Conservation (phyloP, 1,140 invertebrate species). For the Agrilus planipennis region DNA sequence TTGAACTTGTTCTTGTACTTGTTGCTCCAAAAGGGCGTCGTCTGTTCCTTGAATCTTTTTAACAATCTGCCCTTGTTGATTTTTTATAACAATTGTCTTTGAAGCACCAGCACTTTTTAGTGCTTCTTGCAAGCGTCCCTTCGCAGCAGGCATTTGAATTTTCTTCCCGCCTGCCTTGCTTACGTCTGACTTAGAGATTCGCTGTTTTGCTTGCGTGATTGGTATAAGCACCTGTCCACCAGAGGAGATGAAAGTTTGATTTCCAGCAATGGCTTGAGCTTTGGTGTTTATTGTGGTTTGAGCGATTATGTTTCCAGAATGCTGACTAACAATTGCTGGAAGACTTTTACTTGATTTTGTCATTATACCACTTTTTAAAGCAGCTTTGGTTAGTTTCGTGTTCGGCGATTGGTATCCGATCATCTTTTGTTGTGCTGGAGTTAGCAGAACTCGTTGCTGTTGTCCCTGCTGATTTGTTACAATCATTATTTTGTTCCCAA, state of each 20-base stretch:
- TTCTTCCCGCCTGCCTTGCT: slow-evolving; percentile 6
- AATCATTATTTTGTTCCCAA: slow-evolving; percentile 43
- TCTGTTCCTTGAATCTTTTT: slow-evolving; percentile 22
- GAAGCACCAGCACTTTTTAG: slow-evolving; percentile 8
- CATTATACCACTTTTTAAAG: slow-evolving; percentile 21
- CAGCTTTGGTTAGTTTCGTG: slow-evolving; percentile 34
- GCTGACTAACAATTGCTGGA: slow-evolving; percentile 20
- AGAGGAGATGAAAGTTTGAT: slow-evolving; percentile 22
- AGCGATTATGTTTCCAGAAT: slow-evolving; percentile 27
- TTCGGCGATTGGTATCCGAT: slow-evolving; percentile 38
- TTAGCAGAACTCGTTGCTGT: slow-evolving; percentile 41
- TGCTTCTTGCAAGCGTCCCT: slow-evolving; percentile 8
- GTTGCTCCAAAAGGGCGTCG: slow-evolving; percentile 24
- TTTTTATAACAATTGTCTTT: slow-evolving; percentile 28
- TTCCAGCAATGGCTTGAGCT: slow-evolving; percentile 23
- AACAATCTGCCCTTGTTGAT: slow-evolving; percentile 27
- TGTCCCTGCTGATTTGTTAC: slow-evolving; percentile 45
- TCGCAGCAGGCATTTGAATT: slow-evolving; percentile 11
- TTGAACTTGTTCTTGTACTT: slow-evolving; percentile 30
- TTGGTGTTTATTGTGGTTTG: slow-evolving; percentile 39
- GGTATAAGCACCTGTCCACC: slow-evolving; percentile 38
- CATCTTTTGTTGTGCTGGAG: slow-evolving; percentile 44
- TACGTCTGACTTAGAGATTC: not conserved
- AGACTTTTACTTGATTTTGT: slow-evolving; percentile 2
- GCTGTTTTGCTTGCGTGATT: slow-evolving; percentile 33